Conservation (phyloP, 2,797 vertebrate species). For the Sebastes cheni region DNA sequence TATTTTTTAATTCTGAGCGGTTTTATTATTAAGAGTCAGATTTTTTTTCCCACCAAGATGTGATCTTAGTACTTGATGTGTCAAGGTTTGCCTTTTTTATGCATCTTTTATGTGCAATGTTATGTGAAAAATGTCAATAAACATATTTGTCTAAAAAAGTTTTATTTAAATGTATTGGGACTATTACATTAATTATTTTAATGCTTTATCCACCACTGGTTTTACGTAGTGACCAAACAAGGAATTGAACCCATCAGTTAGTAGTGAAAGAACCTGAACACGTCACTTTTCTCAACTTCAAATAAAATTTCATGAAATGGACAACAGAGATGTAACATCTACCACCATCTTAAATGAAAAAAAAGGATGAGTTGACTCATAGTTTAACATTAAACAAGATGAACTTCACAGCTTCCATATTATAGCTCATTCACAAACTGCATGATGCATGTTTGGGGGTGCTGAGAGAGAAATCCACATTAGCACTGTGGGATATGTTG, state of each 20-base stretch:
- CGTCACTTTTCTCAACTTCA: neutral
- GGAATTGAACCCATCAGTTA: neutral
- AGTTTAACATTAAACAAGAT: neutral
- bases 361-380: neutral
- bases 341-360: neutral
- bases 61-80: no score
- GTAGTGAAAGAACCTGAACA: neutral
- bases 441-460: no score
- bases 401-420: neutral
- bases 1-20: no score
- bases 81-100: no score
- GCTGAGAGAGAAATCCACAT: neutral
- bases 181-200: neutral
- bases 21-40: no score
- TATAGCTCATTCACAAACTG: neutral
- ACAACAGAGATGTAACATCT: neutral
- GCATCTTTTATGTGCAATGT: no score
- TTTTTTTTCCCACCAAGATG: no score
- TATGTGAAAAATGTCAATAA: no score
- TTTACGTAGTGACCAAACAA: neutral
- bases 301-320: neutral
- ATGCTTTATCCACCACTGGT: neutral
- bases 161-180: neutral
- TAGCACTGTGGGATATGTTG: neutral
- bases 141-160: no score